Evolutionary conservation across 35 echinoderm and acorn worm genomes (phyloP).

Genomic region (Strongylocentrotus purpuratus): DNA sequence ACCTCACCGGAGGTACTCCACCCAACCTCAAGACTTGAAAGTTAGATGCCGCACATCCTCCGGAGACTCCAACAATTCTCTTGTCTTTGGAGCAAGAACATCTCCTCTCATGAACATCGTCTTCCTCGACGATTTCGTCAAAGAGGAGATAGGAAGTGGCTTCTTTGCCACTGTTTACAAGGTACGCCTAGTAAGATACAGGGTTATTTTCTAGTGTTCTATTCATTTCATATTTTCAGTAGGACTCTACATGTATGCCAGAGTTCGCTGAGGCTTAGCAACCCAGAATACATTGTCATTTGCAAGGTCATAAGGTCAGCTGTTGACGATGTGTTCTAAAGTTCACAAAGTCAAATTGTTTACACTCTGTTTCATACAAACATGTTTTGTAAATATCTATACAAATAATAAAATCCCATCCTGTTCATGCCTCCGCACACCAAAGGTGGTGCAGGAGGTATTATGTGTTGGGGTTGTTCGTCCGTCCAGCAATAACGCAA

Average conservation of each 20-base stretch:
- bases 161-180: conserved; percentile 39
- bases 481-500: too few species aligned
- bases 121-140: conserved; percentile 28
- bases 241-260: not conserved
- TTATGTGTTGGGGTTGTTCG: too few species aligned
- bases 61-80: not conserved
- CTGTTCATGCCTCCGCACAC: too few species aligned
- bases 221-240: too few species aligned
- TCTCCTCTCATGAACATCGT: conserved; percentile 32
- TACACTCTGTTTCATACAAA: too few species aligned
- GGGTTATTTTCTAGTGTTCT: not conserved
- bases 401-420: too few species aligned
- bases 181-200: not conserved
- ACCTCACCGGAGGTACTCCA: not conserved
- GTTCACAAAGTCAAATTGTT: too few species aligned
- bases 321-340: not conserved
- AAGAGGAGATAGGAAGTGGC: conserved; percentile 26
- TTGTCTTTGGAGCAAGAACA: not conserved
- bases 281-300: not conserved
- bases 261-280: not conserved
- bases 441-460: too few species aligned
- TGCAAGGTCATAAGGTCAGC: not conserved
- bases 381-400: too few species aligned
- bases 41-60: not conserved
- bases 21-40: not conserved